Evolutionary conservation across 1,140 invertebrate genomes (phyloP), one percentile per base, ranked within the genome.

Genomic region (Spodoptera frugiperda): DNA sequence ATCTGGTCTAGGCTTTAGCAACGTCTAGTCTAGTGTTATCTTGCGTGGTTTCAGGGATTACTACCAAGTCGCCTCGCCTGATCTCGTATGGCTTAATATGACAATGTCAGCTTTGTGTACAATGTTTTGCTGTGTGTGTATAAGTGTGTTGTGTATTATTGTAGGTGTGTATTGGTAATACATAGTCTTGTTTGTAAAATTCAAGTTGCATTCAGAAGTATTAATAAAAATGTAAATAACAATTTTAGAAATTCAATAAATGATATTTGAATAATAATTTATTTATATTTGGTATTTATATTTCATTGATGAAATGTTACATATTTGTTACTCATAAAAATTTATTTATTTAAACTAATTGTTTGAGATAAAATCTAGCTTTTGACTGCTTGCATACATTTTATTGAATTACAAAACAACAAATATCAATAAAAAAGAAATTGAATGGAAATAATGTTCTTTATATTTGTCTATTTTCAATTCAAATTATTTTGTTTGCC

Each of bases 21-120:
- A 44, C 63, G 63, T 49, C 63, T 67, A 25, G 63, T 49, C 63
- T 67, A 25, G 71, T 49, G 71, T 73, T 73, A 73, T 73, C 71
- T 73, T 33, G 44, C 54, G 46, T 73, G 71, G 71, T 46, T 73
- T 61, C 55, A 73, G 71, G 59, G 71, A 73, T 73, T 73, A 61
- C 55, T 4, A 2, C 17, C 15, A 25, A 73, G 71, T 33, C 71
- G 48, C 8, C 71, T 59, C n/a, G 55, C 55, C 9, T 61, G 71
- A 73, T 59, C 71, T 73, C 61, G 71, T 59, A 21, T 15, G 19
- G 71, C 55, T 59, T 73, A 61, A 73, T 61, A 73, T 73, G 71
- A 73, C 71, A 73, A 51, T 51, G 44, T 73, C 39, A 17, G 21
- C 71, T 73, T 73, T 59, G 46, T 73, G 30, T 19, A 25, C 12